Conservation (phyloP, 2,113 vertebrate genomes). For the Pimephales promelas region DNA sequence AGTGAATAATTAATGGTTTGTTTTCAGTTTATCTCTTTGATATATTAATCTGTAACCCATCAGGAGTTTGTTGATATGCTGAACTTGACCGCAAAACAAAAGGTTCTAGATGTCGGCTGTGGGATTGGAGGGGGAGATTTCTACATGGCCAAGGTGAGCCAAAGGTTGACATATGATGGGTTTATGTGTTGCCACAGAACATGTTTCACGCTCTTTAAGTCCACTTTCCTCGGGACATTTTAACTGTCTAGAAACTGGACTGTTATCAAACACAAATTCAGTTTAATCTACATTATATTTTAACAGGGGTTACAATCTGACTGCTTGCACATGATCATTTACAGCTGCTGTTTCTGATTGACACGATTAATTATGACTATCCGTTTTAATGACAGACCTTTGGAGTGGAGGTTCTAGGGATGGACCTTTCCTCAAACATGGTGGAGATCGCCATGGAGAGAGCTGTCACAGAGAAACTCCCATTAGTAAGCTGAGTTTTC, state of each 20-base stretch:
- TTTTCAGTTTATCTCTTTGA: constrained; percentile 6
- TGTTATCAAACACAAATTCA: neutral
- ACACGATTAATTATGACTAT: neutral
- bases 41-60: constrained; percentile 3
- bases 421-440: constrained; percentile 85
- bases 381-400: constrained; percentile 68
- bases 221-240: neutral
- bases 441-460: constrained; percentile 82
- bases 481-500: constrained; percentile 65
- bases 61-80: constrained; percentile 82
- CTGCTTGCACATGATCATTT: neutral
- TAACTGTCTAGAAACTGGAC: too few species aligned
- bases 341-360: neutral
- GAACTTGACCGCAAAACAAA: constrained; percentile 75
- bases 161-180: neutral
- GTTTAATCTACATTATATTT: neutral
- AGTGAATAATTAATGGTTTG: constrained; percentile 17
- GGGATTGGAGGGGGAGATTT: constrained; percentile 85
- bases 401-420: constrained; percentile 79
- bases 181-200: neutral
- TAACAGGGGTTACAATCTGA: neutral
- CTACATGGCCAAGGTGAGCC: constrained; percentile 82
- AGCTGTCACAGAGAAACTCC: constrained; percentile 69
- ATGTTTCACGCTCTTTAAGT: neutral
- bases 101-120: constrained; percentile 83